phyloP scores from a whole-genome alignment of 2,888 invertebrate species.

The Stenoptilia bipunctidactyla region DNA sequence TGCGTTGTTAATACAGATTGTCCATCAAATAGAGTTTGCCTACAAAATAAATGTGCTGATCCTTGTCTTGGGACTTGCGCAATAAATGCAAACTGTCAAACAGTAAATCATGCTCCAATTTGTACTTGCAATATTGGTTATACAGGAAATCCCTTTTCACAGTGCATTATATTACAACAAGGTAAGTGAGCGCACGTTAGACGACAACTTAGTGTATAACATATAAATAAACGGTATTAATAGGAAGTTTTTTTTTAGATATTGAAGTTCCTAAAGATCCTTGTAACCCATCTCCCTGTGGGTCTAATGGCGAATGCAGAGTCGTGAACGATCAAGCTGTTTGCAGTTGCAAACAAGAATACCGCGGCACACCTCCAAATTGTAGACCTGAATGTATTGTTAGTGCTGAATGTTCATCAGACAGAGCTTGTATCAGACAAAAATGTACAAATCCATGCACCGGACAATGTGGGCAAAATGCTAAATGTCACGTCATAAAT shows the following conservation, averaged over 20 bases:
- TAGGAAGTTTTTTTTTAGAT: conserved; percentile 30
- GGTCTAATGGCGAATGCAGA: conserved; percentile 84
- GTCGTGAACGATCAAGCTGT: conserved; percentile 78
- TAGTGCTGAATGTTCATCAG: conserved; percentile 78
- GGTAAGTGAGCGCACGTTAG: background rate
- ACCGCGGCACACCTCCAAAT: conserved; percentile 75
- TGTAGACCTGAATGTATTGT: conserved; percentile 81
- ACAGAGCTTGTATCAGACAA: conserved; percentile 76
- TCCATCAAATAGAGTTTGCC: conserved; percentile 78
- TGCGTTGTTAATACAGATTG: conserved; percentile 82
- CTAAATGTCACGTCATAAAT: conserved; percentile 79
- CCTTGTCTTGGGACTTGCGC: conserved; percentile 85
- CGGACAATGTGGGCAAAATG: conserved; percentile 79
- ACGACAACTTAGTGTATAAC: background rate
- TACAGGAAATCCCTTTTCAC: conserved; percentile 71
- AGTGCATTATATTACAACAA: background rate
- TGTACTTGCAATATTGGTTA: conserved; percentile 77
- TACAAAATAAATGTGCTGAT: conserved; percentile 80
- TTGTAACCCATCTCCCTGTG: conserved; percentile 85
- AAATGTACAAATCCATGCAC: conserved; percentile 81
- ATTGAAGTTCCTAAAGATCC: conserved; percentile 58
- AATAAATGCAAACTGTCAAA: conserved; percentile 78
- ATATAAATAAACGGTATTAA: background rate
- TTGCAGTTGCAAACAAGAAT: conserved; percentile 78
- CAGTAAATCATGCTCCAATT: conserved; percentile 78